Evolutionary conservation across 2,797 vertebrate species (phyloP), one percentile per base, ranked within the genome.

Genomic region (Octomys mimax): DNA sequence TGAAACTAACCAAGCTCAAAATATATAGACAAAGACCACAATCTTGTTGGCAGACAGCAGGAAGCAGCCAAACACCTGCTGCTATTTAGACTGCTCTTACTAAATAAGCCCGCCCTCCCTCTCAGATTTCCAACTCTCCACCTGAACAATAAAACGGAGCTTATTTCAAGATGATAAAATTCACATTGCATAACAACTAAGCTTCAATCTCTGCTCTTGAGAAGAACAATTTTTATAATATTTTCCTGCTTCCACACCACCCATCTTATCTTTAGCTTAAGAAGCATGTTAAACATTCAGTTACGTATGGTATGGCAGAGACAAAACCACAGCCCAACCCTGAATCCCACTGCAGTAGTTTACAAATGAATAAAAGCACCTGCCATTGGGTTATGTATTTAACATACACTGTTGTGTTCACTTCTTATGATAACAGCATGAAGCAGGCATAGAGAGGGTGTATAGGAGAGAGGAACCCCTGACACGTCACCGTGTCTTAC

Each of bases 161-260:
- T 64, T 49, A 77, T 33, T 57, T 84, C 88, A 81, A 57, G 36
- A 88, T 14, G 33, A 49, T 3, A 26, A 70, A 80, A 86, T 24
- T 70, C 54, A 89, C 11, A 11, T 6, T 95, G 49, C 71, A 81
- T 89, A 95, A 95, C 78, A 64, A 33, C 28, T 68, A 81, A 89
- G 82, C 49, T 64, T 64, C 75, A 81, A 62, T 52, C 84, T 78
- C 42, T 46, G 70, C 24, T 59, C 64, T 46, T 42, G 33, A 22
- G 26, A 46, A 70, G 68, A 59, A 33, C 26, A 59, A 92, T 59
- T 87, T 88, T 79, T 36, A 49, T 19, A 57, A 39, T 19, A 57
- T 6, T 61, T 59, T 85, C 57, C 28, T 59, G 24, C 83, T 95
- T 88, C 81, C 52, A 70, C 33, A 64, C 82, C 68, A 57, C 13